Conservation (phyloP, 1,140 invertebrate species). For the Bombus picipes region DNA sequence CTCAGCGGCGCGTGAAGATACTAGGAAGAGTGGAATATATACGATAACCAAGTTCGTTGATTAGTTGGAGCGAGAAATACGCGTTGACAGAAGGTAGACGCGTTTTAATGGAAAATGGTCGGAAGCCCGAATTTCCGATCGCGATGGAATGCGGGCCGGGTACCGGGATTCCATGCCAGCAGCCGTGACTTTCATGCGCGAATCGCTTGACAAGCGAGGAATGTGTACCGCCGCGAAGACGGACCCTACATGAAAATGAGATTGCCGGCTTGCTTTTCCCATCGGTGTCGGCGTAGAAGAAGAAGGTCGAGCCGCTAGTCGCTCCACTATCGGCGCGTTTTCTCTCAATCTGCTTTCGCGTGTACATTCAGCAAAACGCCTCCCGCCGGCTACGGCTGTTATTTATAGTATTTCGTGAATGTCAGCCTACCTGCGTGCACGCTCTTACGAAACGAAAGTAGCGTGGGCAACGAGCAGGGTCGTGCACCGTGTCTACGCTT, state of each 20-base stretch:
- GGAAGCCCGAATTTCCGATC: constrained; percentile 47
- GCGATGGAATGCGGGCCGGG: constrained; percentile 15
- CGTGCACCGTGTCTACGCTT: neutral
- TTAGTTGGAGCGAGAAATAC: neutral
- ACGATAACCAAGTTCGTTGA: neutral
- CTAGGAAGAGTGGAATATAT: neutral
- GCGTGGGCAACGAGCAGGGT: constrained; percentile 43
- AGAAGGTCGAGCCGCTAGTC: constrained; percentile 70
- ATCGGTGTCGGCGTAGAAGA: constrained; percentile 41
- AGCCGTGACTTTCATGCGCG: constrained; percentile 56
- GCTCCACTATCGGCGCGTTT: constrained; percentile 67
- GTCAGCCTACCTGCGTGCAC: constrained; percentile 30
- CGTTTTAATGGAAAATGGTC: constrained; percentile 25
- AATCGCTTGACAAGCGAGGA: constrained; percentile 50
- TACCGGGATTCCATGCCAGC: constrained; percentile 42
- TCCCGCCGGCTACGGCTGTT: constrained; percentile 19
- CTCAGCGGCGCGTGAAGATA: constrained; percentile 27
- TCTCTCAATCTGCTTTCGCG: constrained; percentile 67
- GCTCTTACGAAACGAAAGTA: constrained; percentile 43
- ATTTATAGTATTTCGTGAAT: constrained; percentile 50
- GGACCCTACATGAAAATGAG: constrained; percentile 69
- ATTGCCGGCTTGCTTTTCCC: constrained; percentile 64
- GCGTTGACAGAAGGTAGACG: neutral
- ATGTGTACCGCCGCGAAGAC: constrained; percentile 57
- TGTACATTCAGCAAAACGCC: constrained; percentile 18